phyloP scores from a whole-genome alignment of 1,140 invertebrate genomes.

The Monochamus saltuarius region DNA sequence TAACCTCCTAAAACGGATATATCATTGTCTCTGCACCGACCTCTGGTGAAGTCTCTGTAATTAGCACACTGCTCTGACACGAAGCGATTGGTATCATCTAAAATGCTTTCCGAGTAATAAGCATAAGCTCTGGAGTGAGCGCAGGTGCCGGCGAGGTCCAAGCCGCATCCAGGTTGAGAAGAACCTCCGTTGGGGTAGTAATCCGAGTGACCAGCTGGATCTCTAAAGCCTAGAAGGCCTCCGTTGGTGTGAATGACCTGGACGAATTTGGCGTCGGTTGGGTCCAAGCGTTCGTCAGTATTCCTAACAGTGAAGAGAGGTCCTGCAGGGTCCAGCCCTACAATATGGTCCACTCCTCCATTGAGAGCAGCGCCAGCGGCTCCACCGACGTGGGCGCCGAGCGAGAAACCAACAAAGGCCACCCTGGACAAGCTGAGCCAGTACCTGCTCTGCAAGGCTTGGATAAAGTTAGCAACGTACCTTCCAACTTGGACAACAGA shows the following conservation, averaged over 20 bases:
- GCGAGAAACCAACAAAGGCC: constrained; percentile 66
- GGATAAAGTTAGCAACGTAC: constrained; percentile 56
- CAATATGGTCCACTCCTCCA: not conserved
- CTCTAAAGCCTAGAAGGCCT: constrained; percentile 60
- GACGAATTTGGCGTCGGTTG: constrained; percentile 62
- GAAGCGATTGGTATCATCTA: constrained; percentile 35
- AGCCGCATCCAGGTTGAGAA: constrained; percentile 66
- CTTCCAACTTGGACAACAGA: constrained; percentile 50
- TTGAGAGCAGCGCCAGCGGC: constrained; percentile 10
- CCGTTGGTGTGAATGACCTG: constrained; percentile 67
- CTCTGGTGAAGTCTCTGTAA: constrained; percentile 51
- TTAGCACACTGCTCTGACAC: constrained; percentile 56
- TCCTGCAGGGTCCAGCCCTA: constrained; percentile 58
- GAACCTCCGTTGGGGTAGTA: constrained; percentile 71
- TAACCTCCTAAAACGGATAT: not conserved
- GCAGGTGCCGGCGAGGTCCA: constrained; percentile 52
- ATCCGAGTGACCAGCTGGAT: constrained; percentile 66
- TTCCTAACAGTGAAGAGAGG: constrained; percentile 56
- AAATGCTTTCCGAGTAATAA: constrained; percentile 52
- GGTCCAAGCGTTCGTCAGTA: constrained; percentile 59
- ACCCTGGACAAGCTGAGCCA: constrained; percentile 56
- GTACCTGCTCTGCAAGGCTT: constrained; percentile 50
- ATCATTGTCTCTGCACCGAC: no score
- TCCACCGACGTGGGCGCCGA: constrained; percentile 69
- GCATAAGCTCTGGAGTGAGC: constrained; percentile 60